These are phyloP conservation scores for Peromyscus californicus DNA, from an alignment of 2,113 vertebrate genomes.

Conservation along the genomic window DNA sequence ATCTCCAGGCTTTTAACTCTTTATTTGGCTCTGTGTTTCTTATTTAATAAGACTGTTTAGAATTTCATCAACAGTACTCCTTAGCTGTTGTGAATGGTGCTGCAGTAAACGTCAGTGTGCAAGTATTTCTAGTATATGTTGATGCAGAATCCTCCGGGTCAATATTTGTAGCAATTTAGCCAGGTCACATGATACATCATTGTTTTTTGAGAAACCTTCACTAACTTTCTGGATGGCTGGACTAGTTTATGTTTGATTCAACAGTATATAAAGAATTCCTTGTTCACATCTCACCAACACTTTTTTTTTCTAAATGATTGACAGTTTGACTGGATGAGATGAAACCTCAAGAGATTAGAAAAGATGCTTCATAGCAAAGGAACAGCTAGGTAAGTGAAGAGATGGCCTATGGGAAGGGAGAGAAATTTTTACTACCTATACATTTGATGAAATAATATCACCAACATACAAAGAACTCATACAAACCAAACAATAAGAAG, in stretches of 20 bases:
- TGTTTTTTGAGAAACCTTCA: too few relatives aligned
- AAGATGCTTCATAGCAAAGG: neutral
- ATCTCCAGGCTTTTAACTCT: too few relatives aligned
- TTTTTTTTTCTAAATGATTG: neutral
- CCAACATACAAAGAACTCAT: neutral
- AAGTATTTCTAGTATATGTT: neutral
- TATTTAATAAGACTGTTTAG: too few relatives aligned
- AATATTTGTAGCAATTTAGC: neutral
- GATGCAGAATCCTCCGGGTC: neutral
- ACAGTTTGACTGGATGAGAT: neutral
- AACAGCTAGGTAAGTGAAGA: neutral
- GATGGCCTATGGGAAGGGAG: neutral
- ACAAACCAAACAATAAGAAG: neutral
- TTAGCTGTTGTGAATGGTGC: neutral
- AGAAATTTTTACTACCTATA: neutral
- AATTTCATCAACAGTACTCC: too few relatives aligned
- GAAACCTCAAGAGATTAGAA: neutral
- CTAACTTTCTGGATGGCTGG: neutral
- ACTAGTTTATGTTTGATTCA: neutral
- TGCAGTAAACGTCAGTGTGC: neutral
- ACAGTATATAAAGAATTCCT: neutral
- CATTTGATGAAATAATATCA: neutral
- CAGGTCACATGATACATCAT: neutral
- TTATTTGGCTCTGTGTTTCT: too few relatives aligned
- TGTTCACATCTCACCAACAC: neutral